Evolutionary conservation across 2,888 invertebrate genomes (phyloP).

Genomic region (Chelonus formosanus): DNA sequence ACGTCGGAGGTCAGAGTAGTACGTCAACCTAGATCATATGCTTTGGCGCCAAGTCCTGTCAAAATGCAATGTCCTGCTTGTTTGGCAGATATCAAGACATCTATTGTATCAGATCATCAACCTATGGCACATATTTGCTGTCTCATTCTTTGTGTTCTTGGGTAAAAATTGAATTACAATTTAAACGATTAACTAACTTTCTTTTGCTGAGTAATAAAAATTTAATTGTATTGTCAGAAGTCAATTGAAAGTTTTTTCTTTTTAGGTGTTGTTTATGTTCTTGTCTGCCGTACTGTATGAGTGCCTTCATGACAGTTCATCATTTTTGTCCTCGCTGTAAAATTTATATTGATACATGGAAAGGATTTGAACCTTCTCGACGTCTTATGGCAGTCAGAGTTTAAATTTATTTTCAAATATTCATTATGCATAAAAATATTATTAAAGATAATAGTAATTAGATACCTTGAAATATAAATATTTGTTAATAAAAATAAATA

Average conservation of each 20-base stretch:
- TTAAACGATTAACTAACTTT: not conserved
- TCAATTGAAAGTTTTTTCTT: constrained; percentile 27
- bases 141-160: constrained; percentile 60
- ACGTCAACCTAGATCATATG: constrained; percentile 52
- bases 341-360: constrained; percentile 65
- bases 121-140: constrained; percentile 65
- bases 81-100: constrained; percentile 64
- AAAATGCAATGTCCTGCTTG: constrained; percentile 65
- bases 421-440: no score
- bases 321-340: constrained; percentile 68
- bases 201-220: no score
- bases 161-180: constrained; percentile 50
- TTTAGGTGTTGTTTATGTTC: constrained; percentile 68
- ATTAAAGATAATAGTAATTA: no score
- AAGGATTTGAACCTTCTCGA: constrained; percentile 49
- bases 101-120: constrained; percentile 64
- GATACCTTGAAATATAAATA: no score
- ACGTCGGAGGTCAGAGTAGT: constrained; percentile 51
- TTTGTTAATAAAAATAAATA: no score
- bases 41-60: constrained; percentile 56
- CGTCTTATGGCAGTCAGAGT: constrained; percentile 29
- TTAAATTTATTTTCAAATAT: constrained; percentile 17
- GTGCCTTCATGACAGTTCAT: constrained; percentile 66
- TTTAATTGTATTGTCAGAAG: no score
- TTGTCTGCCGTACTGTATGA: constrained; percentile 69